A percentile compares a stretch with the other conserved stretches of the same genome.
phyloP scores from a whole-genome alignment of 2,888 invertebrate species.

The Oxyteleia sp. region DNA sequence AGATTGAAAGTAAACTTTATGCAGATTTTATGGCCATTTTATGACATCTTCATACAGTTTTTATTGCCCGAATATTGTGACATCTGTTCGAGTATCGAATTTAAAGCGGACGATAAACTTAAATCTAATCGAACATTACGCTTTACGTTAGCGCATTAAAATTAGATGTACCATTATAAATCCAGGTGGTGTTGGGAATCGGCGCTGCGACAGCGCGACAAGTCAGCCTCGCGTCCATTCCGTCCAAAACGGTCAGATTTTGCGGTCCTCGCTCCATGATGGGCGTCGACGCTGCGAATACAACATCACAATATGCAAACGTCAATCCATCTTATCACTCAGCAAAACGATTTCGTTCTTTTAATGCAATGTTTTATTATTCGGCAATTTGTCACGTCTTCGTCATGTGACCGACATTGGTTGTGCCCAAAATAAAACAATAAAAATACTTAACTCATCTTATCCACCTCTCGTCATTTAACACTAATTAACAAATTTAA shows the following conservation, averaged over 20 bases:
- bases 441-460: too few relatives aligned
- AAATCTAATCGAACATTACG: slow-evolving; percentile 49
- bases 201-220: slow-evolving; percentile 97
- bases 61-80: slow-evolving; percentile 45
- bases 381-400: too few relatives aligned
- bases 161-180: slow-evolving; percentile 92
- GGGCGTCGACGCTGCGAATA: slow-evolving; percentile 93
- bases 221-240: slow-evolving; percentile 95
- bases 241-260: slow-evolving; percentile 96
- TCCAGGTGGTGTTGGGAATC: slow-evolving; percentile 96
- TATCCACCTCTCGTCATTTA: too few relatives aligned
- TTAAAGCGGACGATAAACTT: slow-evolving; percentile 44
- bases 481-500: too few relatives aligned
- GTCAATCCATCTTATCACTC: slow-evolving; percentile 6
- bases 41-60: slow-evolving; percentile 43
- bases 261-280: slow-evolving; percentile 94
- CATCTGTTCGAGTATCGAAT: slow-evolving; percentile 40
- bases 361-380: too few relatives aligned
- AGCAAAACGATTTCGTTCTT: slow-evolving; percentile 20
- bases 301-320: slow-evolving; percentile 24
- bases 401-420: too few relatives aligned
- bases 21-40: slow-evolving; percentile 40
- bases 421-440: too few relatives aligned
- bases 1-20: slow-evolving; percentile 41
- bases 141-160: slow-evolving; percentile 40